Conservation (phyloP, 2,113 vertebrate species). For the Pseudolaguvia tuberculata region DNA sequence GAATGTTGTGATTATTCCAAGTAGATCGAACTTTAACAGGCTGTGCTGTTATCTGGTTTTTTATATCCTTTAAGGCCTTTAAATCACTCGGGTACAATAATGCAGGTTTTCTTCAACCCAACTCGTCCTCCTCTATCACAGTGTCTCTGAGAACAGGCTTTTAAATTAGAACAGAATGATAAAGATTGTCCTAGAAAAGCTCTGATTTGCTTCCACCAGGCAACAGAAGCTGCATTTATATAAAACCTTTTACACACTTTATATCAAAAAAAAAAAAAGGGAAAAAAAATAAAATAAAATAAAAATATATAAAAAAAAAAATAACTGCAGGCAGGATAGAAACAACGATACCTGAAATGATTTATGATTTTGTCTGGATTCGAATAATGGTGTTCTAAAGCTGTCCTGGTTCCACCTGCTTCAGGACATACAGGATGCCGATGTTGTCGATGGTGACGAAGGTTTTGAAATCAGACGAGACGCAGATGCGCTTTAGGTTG, state of each 20-base stretch:
- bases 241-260: neutral
- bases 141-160: conserved; percentile 1
- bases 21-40: neutral
- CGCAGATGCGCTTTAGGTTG: conserved; percentile 83
- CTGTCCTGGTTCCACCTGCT: conserved; percentile 59
- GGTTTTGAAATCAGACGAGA: conserved; percentile 80
- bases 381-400: neutral
- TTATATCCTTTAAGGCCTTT: conserved; percentile 11
- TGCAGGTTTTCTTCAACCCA: neutral
- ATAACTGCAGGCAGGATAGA: neutral
- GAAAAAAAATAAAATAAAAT: too few relatives aligned
- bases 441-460: conserved; percentile 93
- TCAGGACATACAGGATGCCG: conserved; percentile 89
- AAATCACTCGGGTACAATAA: conserved; percentile 1
- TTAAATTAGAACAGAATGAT: conserved; percentile 15
- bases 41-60: too few relatives aligned
- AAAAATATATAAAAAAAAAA: neutral
- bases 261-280: neutral
- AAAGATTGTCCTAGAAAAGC: conserved; percentile 29
- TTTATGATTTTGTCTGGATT: neutral
- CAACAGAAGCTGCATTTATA: neutral
- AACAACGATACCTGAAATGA: neutral
- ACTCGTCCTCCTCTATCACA: neutral
- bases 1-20: too few relatives aligned
- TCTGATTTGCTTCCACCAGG: conserved; percentile 1